phyloP scores from a whole-genome alignment of 2,797 vertebrate genomes.

The Spheniscus humboldti region DNA sequence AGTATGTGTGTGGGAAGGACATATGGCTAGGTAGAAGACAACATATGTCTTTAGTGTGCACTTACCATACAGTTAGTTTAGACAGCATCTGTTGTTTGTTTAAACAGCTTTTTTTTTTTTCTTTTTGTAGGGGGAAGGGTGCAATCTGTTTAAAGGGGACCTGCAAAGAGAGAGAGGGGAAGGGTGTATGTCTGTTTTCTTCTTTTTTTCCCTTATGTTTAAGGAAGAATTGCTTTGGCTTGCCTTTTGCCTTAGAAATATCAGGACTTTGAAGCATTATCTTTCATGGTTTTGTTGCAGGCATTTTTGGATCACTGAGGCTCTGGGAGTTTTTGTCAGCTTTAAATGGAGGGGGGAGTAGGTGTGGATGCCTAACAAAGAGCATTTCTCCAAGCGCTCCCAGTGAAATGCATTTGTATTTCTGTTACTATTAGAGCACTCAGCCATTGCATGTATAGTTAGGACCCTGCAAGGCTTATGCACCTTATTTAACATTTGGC shows the following conservation, averaged over 20 bases:
- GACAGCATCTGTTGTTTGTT: constrained; percentile 68
- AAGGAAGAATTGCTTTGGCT: constrained; percentile 13
- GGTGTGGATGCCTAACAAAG: neutral
- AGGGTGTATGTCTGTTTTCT: neutral
- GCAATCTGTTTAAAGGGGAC: constrained; percentile 20
- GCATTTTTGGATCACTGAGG: neutral
- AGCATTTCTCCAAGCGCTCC: neutral
- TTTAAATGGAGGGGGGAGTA: neutral
- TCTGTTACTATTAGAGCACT: neutral
- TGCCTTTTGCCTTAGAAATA: constrained; percentile 26
- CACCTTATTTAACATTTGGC: neutral
- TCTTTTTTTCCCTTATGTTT: neutral
- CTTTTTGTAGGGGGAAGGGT: neutral
- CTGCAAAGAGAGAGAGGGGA: neutral
- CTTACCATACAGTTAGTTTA: constrained; percentile 47
- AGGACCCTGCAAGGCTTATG: neutral
- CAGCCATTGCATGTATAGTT: neutral
- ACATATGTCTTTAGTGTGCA: constrained; percentile 57
- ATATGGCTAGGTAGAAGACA: constrained; percentile 54
- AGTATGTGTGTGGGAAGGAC: constrained; percentile 51
- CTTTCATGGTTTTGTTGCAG: neutral
- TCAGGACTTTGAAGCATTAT: neutral
- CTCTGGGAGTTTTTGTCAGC: neutral
- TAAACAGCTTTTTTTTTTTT: constrained; percentile 18
- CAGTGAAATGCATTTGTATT: neutral